Conservation (phyloP, 2,113 vertebrate species). For the Heteronetta atricapilla region DNA sequence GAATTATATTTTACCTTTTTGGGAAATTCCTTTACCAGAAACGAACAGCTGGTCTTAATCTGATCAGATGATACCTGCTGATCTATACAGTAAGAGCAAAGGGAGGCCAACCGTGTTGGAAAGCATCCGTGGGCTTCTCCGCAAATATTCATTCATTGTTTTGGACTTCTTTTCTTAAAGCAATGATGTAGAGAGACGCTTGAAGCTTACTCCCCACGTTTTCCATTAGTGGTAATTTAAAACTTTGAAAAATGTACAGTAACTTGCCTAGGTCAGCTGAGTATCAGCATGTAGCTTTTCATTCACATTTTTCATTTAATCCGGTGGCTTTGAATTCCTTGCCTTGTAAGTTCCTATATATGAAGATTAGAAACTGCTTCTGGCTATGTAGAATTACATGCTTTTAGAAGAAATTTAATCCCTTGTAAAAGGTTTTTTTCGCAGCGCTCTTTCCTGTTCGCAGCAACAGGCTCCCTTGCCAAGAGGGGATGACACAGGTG, state of each 20-base stretch:
- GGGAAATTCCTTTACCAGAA: constrained; percentile 76
- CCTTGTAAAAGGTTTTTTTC: constrained; percentile 73
- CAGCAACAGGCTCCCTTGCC: constrained; percentile 33
- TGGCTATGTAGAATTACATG: constrained; percentile 77
- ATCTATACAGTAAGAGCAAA: constrained; percentile 70
- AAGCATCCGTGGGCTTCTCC: constrained; percentile 60
- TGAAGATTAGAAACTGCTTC: constrained; percentile 78
- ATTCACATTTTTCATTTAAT: constrained; percentile 81
- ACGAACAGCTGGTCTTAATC: constrained; percentile 75
- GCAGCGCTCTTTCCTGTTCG: constrained; percentile 59
- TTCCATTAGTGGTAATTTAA: constrained; percentile 68
- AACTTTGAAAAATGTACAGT: constrained; percentile 71
- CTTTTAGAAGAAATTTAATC: constrained; percentile 82
- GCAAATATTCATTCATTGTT: constrained; percentile 73
- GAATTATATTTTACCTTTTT: constrained; percentile 69
- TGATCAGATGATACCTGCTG: constrained; percentile 74
- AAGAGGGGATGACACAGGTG: constrained; percentile 65
- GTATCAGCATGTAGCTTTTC: constrained; percentile 64
- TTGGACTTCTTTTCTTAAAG: constrained; percentile 33
- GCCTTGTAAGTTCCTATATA: constrained; percentile 74
- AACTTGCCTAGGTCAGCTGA: constrained; percentile 68
- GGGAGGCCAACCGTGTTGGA: constrained; percentile 62
- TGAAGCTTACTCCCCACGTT: constrained; percentile 48
- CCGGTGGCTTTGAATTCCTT: constrained; percentile 79
- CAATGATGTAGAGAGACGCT: constrained; percentile 64